Conservation (phyloP, 2,888 invertebrate genomes). For the Osmoderma eremita region DNA sequence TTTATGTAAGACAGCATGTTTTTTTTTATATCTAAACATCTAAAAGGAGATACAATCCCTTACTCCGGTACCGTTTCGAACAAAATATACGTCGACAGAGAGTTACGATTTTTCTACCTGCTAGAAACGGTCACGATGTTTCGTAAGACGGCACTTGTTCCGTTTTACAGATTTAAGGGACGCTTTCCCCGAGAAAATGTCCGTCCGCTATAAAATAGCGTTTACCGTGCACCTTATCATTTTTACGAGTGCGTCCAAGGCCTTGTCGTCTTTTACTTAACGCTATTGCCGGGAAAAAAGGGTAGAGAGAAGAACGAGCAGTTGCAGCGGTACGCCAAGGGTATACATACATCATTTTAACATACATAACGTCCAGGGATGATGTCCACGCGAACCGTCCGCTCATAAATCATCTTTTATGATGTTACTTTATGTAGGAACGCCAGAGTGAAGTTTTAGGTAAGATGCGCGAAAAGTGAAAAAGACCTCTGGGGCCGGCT, state of each 20-base stretch:
- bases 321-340: slow-evolving; percentile 3
- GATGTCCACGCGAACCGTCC: slow-evolving; percentile 33
- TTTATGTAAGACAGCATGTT: too few relatives aligned
- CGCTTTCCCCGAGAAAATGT: slow-evolving; percentile 5
- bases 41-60: too few relatives aligned
- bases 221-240: slow-evolving; percentile 33
- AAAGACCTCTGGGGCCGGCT: slow-evolving; percentile 27
- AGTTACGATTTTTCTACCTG: too few relatives aligned
- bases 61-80: too few relatives aligned
- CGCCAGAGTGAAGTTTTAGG: slow-evolving; percentile 27
- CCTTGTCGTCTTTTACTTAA: slow-evolving; percentile 28
- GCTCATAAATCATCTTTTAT: slow-evolving; percentile 37
- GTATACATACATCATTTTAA: slow-evolving; percentile 35
- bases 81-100: too few relatives aligned
- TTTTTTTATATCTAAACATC: too few relatives aligned
- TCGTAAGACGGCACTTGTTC: slow-evolving; percentile 3
- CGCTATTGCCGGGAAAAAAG: neutral
- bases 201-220: slow-evolving; percentile 24
- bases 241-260: slow-evolving; percentile 28
- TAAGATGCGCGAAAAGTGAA: slow-evolving; percentile 26
- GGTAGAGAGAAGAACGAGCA: neutral
- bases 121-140: neutral
- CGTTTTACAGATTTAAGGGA: slow-evolving; percentile 14
- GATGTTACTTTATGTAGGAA: slow-evolving; percentile 32
- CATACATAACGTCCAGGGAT: slow-evolving; percentile 27